Base-by-base conservation (phyloP, 2,113 vertebrate species). In the Rutilus rutilus region DNA sequence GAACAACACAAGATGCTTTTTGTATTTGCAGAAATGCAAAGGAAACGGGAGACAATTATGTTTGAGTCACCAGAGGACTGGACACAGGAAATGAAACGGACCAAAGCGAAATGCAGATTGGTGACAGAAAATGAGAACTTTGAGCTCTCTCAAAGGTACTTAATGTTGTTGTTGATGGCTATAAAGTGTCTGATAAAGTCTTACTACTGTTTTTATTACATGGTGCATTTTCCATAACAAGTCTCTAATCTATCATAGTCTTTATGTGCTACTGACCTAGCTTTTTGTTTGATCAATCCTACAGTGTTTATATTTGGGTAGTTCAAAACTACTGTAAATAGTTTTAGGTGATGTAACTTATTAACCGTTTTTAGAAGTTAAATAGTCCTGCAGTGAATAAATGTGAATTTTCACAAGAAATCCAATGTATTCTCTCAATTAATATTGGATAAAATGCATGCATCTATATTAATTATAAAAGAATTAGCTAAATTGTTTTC, bases 21-120 rank as follows among this genome's bases (percentile, higher is more conserved):
- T 82, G n/a, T 67, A 6, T 25, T 88, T 87, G 17, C 64, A 90
- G 94, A 82, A 89, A 89, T 60, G 80, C 93, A 87, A 89, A 90
- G 86, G 91, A 83, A 93, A 78, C 90, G 78, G 50, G 88, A 92
- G 36, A 96, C 96, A 0, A 36, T 96, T 25, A 95, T 96, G 96
- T 97, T 97, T 91, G 96, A 97, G 78, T 91, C 93, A 0, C 88
- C 90, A 0, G 92, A 95, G 42, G 96, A 97, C 90, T 97, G 97
- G 97, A 90, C 84, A 14, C 90, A 89, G 87, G 96, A 97, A 71
- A n/a, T 97, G 92, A 95, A 96, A 57, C 90, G 96, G 36, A 96
- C 95, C 54, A 96, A 94, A 92, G 95, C 94, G 67, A 92, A 89
- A 30, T 96, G 94, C 89, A 95, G 91, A 92, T 90, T 93, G 80